phyloP scores from a whole-genome alignment of 2,888 invertebrate genomes.

The Lomographa bimaculata region DNA sequence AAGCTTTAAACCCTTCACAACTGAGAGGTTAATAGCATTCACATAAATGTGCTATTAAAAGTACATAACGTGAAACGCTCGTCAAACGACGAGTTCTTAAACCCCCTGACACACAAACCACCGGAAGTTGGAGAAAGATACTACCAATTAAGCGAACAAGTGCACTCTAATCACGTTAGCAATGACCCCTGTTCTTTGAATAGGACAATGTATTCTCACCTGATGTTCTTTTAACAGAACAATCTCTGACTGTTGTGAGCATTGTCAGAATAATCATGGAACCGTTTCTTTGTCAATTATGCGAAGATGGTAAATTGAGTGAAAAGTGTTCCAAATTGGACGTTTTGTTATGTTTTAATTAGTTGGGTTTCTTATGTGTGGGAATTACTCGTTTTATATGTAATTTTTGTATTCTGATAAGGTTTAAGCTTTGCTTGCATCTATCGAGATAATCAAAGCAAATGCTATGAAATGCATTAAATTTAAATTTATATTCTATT shows the following conservation, averaged over 20 bases:
- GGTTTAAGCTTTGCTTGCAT: too few species aligned
- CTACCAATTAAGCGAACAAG: slow-evolving; percentile 17
- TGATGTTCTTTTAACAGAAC: slow-evolving; percentile 7
- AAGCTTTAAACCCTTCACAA: too few species aligned
- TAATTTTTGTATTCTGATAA: too few species aligned
- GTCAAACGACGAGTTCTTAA: neutral
- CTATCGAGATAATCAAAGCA: too few species aligned
- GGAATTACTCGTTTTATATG: too few species aligned
- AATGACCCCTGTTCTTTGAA: slow-evolving; percentile 19
- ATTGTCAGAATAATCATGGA: slow-evolving; percentile 7
- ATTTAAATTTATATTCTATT: too few species aligned
- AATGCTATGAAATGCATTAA: too few species aligned
- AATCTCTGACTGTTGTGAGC: slow-evolving; percentile 2
- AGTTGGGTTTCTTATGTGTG: too few species aligned
- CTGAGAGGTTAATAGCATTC: too few species aligned
- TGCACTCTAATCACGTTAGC: slow-evolving; percentile 16
- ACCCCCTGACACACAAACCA: slow-evolving; percentile 7
- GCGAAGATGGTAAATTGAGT: neutral
- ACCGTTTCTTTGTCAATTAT: slow-evolving; percentile 3
- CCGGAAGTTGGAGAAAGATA: slow-evolving; percentile 16
- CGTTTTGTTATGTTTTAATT: too few species aligned
- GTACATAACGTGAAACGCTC: neutral
- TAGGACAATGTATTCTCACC: slow-evolving; percentile 14
- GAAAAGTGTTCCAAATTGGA: neutral
- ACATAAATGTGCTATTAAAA: too few species aligned